These are phyloP conservation scores for Lissocephala sabroskyi DNA, from an alignment of 2,888 invertebrate genomes.

Conservation along the genomic window DNA sequence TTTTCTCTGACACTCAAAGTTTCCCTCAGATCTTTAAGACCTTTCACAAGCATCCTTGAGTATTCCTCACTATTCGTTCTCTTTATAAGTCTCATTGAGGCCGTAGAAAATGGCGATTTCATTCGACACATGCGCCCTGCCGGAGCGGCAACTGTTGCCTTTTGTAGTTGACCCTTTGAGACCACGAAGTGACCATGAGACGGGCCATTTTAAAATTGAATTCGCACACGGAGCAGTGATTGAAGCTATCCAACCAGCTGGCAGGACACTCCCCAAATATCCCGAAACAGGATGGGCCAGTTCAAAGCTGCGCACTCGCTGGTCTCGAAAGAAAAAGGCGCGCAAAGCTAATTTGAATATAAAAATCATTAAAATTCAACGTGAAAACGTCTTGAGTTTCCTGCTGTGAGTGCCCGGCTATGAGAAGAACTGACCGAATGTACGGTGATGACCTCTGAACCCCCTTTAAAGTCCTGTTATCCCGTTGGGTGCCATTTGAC, in stretches of 20 bases:
- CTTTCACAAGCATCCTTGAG: too few relatives aligned
- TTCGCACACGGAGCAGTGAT: too few relatives aligned
- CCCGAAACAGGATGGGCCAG: constrained; percentile 32
- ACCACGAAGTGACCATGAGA: constrained; percentile 21
- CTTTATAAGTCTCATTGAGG: background rate
- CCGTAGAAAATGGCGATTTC: constrained; percentile 3
- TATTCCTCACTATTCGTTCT: background rate
- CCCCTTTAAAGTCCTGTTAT: constrained; percentile 18
- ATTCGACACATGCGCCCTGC: constrained; percentile 39
- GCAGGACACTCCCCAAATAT: constrained; percentile 44
- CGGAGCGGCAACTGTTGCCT: constrained; percentile 37
- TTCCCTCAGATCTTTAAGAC: too few relatives aligned
- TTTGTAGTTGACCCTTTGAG: constrained; percentile 40
- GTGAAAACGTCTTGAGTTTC: constrained; percentile 61
- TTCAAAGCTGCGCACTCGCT: constrained; percentile 20
- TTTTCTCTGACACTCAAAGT: background rate
- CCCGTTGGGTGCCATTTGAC: constrained; percentile 37
- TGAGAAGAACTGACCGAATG: constrained; percentile 68
- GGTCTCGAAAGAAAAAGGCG: constrained; percentile 30
- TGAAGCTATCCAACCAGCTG: constrained; percentile 37
- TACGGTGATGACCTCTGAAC: constrained; percentile 70
- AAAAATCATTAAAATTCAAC: constrained; percentile 67
- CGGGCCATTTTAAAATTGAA: constrained; percentile 42
- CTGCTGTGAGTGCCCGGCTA: constrained; percentile 41
- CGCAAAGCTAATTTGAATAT: constrained; percentile 58